Conservation (phyloP, 2,113 vertebrate species). For the Dermatemys mawii region DNA sequence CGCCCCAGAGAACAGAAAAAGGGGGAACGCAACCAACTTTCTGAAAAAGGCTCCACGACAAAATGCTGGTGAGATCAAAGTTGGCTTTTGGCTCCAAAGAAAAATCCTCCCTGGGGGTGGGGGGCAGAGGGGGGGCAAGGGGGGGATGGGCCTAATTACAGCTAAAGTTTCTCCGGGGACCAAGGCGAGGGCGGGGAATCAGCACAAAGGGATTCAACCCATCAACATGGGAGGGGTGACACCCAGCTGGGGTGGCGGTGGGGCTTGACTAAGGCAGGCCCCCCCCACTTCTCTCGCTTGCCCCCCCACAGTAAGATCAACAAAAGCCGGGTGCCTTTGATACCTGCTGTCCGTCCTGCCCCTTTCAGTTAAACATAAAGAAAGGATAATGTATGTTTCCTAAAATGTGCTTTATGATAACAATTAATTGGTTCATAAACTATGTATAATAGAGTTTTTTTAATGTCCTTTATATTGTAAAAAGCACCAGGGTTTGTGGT, state of each 20-base stretch:
- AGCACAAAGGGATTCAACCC: neutral
- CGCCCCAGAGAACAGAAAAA: neutral
- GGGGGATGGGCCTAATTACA: neutral
- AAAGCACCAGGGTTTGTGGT: slow-evolving; percentile 87
- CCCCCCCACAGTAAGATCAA: neutral
- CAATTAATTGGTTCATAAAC: slow-evolving; percentile 83
- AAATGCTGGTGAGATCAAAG: neutral
- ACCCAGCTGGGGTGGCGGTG: too few relatives aligned
- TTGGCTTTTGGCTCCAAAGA: neutral
- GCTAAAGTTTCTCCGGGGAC: neutral
- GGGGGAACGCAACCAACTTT: neutral
- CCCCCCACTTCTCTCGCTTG: neutral
- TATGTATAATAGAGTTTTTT: slow-evolving; percentile 85
- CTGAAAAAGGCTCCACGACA: neutral
- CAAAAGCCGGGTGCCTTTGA: slow-evolving; percentile 34
- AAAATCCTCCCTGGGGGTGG: neutral
- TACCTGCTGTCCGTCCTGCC: slow-evolving; percentile 79
- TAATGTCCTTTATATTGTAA: slow-evolving; percentile 86
- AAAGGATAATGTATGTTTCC: slow-evolving; percentile 82
- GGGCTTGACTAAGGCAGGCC: neutral
- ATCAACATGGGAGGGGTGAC: neutral
- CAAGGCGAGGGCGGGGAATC: neutral
- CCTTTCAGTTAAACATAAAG: slow-evolving; percentile 83
- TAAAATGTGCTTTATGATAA: slow-evolving; percentile 84
- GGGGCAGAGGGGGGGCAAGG: neutral